These are phyloP conservation scores for Lordiphosa mommai DNA, from an alignment of 1,140 invertebrate species.

Conservation along the genomic window DNA sequence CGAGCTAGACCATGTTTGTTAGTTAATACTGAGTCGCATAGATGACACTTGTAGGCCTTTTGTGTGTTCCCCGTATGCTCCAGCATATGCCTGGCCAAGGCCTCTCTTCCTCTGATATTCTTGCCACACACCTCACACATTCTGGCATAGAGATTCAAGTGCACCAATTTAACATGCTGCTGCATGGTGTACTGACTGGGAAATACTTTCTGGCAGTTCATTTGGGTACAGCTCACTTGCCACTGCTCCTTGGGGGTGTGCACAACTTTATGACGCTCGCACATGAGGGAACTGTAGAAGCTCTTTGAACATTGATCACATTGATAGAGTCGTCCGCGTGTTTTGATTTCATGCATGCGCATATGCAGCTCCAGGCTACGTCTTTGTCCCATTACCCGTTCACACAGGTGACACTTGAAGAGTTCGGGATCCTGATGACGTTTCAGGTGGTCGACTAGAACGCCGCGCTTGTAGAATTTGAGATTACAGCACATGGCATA, in stretches of 20 bases:
- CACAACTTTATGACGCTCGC: constrained; percentile 53
- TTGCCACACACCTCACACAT: constrained; percentile 76
- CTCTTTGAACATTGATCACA: constrained; percentile 58
- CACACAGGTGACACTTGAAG: constrained; percentile 55
- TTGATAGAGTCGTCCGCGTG: constrained; percentile 40
- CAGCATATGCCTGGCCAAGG: constrained; percentile 57
- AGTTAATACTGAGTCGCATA: constrained; percentile 57
- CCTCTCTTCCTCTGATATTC: constrained; percentile 44
- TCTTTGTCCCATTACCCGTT: constrained; percentile 53
- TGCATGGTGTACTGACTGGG: constrained; percentile 59
- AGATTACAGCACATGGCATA: constrained; percentile 49
- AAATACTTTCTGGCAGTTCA: constrained; percentile 54
- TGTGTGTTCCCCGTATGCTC: constrained; percentile 45
- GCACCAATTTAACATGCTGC: constrained; percentile 62
- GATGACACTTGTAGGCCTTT: constrained; percentile 47
- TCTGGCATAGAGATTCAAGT: constrained; percentile 63
- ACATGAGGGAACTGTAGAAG: constrained; percentile 52
- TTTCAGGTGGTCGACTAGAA: constrained; percentile 52
- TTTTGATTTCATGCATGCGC: constrained; percentile 60
- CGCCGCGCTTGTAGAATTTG: constrained; percentile 53
- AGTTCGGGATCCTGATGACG: constrained; percentile 56
- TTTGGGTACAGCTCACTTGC: constrained; percentile 36
- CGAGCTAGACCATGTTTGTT: constrained; percentile 60
- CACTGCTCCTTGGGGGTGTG: constrained; percentile 67
- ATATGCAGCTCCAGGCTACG: constrained; percentile 61